phyloP scores from a whole-genome alignment of 1,140 invertebrate genomes.

The Zophobas morio region DNA sequence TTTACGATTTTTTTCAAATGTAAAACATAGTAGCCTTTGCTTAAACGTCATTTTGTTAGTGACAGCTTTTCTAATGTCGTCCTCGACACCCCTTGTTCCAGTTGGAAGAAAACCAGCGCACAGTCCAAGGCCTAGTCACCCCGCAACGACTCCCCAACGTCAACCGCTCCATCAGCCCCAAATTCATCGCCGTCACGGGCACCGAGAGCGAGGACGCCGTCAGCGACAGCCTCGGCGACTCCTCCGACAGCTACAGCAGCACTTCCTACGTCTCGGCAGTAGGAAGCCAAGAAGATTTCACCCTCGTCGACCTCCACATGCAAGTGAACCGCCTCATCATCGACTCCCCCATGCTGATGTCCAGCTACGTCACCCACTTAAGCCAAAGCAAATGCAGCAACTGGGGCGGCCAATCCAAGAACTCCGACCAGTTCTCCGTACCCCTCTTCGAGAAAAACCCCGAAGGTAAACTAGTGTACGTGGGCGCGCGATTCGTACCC shows the following conservation, averaged over 20 bases:
- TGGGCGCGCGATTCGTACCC: slow-evolving; percentile 77
- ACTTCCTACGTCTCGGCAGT: slow-evolving; percentile 93
- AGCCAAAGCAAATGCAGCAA: slow-evolving; percentile 86
- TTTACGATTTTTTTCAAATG: too few species aligned
- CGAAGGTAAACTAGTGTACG: slow-evolving; percentile 82
- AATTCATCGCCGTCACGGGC: slow-evolving; percentile 45
- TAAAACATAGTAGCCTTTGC: too few species aligned
- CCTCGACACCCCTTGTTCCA: slow-evolving; percentile 26
- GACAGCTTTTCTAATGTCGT: not conserved
- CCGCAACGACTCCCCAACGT: slow-evolving; percentile 59
- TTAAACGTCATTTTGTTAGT: too few species aligned
- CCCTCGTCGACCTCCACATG: slow-evolving; percentile 93
- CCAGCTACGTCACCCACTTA: slow-evolving; percentile 93
- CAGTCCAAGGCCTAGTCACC: slow-evolving; percentile 64
- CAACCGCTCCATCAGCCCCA: slow-evolving; percentile 58
- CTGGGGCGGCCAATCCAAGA: slow-evolving; percentile 79
- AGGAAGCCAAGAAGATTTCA: slow-evolving; percentile 94
- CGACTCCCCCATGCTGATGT: slow-evolving; percentile 93
- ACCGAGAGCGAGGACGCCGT: slow-evolving; percentile 28
- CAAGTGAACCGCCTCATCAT: slow-evolving; percentile 96
- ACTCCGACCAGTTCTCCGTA: slow-evolving; percentile 81
- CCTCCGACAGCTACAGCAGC: slow-evolving; percentile 82
- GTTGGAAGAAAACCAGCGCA: slow-evolving; percentile 53
- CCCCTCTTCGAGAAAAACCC: slow-evolving; percentile 82
- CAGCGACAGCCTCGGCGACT: slow-evolving; percentile 68